Conservation (phyloP, 2,113 vertebrate species). For the Passer montanus region DNA sequence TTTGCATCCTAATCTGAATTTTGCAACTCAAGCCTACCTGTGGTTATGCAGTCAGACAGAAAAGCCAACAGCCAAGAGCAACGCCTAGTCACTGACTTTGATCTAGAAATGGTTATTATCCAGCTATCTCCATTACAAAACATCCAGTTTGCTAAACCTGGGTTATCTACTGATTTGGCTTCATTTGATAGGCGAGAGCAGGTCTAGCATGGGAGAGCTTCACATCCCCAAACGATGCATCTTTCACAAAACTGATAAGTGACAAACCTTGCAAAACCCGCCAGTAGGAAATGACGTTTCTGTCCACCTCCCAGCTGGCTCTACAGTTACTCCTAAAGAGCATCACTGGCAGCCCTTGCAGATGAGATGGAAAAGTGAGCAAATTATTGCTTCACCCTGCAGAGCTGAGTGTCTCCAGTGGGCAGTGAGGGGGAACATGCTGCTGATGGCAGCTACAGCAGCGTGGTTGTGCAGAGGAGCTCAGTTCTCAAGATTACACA, state of each 20-base stretch:
- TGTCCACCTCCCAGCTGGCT: neutral
- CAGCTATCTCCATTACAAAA: constrained; percentile 65
- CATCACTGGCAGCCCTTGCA: neutral
- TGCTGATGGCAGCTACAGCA: neutral
- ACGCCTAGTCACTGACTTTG: constrained; percentile 49
- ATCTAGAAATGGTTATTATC: constrained; percentile 66
- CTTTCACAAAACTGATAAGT: constrained; percentile 26
- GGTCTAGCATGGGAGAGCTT: constrained; percentile 19
- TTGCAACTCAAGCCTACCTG: constrained; percentile 51
- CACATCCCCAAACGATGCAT: neutral
- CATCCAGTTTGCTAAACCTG: constrained; percentile 49
- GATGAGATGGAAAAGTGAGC: neutral
- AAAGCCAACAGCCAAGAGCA: constrained; percentile 45
- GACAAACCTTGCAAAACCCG: constrained; percentile 23
- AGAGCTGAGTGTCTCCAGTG: neutral
- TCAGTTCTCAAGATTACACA: neutral
- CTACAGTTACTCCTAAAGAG: neutral
- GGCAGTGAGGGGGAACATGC: neutral
- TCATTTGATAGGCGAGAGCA: constrained; percentile 31
- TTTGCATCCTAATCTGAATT: constrained; percentile 53
- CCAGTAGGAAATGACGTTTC: neutral
- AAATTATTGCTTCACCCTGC: neutral
- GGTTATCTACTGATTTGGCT: constrained; percentile 45
- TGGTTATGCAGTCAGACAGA: constrained; percentile 48
- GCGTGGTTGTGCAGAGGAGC: neutral